Conservation (phyloP, 2,888 invertebrate genomes). For the Oligia fasciuncula region DNA sequence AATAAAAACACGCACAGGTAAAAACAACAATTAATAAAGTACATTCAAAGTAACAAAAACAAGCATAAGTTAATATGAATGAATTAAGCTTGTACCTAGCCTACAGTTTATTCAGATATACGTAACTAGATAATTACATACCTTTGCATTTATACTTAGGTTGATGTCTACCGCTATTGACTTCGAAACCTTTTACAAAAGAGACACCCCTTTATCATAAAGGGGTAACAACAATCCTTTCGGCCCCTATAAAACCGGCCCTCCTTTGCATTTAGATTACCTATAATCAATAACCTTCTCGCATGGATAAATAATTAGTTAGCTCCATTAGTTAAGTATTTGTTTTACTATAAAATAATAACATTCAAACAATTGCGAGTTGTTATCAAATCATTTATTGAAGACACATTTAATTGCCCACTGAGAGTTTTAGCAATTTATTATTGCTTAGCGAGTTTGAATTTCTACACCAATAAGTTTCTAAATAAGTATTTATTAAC, state of each 20-base stretch:
- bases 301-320: slow-evolving; percentile 5
- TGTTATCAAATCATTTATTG: not conserved
- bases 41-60: too few relatives aligned
- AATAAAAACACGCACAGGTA: too few relatives aligned
- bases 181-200: slow-evolving; percentile 9
- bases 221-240: slow-evolving; percentile 17
- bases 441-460: not conserved
- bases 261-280: slow-evolving; percentile 20
- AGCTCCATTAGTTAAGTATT: too few relatives aligned
- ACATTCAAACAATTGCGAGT: slow-evolving; percentile 4
- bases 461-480: not conserved
- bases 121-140: too few relatives aligned
- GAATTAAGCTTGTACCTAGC: not conserved
- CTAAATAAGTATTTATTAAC: not conserved
- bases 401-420: not conserved
- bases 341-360: not conserved
- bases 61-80: too few relatives aligned
- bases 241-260: not conserved
- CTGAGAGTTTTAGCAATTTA: slow-evolving; percentile 5
- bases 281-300: not conserved
- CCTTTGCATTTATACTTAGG: not conserved
- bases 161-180: slow-evolving; percentile 1
- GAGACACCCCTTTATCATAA: slow-evolving; percentile 9
- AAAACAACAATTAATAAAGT: too few relatives aligned
- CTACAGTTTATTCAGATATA: not conserved